Conservation (phyloP, 2,888 invertebrate species). For the Adelphocoris suturalis region DNA sequence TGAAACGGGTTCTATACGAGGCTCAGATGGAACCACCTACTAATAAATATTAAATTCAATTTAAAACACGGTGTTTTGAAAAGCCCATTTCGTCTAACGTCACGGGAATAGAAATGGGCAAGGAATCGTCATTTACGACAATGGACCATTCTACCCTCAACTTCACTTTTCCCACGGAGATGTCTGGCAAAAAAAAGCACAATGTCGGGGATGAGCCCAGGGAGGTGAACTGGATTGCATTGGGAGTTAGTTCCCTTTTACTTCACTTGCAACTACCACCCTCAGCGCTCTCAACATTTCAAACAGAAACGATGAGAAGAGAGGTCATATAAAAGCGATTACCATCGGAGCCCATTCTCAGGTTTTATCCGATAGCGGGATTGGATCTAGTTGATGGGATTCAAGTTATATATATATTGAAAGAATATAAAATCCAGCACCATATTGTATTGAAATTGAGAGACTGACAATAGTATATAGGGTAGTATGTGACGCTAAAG, state of each 20-base stretch:
- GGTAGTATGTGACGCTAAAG: too few species aligned
- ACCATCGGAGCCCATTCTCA: not conserved
- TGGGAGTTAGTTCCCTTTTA: slow-evolving; percentile 10
- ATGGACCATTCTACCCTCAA: slow-evolving; percentile 23
- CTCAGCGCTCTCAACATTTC: not conserved
- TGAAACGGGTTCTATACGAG: not conserved
- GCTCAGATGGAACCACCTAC: not conserved
- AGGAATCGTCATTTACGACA: slow-evolving; percentile 30
- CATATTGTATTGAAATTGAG: too few species aligned
- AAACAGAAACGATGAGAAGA: slow-evolving; percentile 29
- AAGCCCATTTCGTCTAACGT: slow-evolving; percentile 1
- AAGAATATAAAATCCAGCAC: too few species aligned
- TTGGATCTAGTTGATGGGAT: not conserved
- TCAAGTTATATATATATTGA: too few species aligned
- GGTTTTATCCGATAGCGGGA: not conserved
- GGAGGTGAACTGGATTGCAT: slow-evolving; percentile 32
- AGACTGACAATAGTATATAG: too few species aligned
- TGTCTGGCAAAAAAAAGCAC: not conserved
- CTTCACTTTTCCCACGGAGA: not conserved
- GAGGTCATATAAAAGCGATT: slow-evolving; percentile 16
- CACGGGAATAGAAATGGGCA: not conserved
- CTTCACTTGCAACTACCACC: slow-evolving; percentile 2
- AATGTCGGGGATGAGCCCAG: not conserved
- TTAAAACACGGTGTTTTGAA: not conserved
- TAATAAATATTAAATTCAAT: slow-evolving; percentile 18